Evolutionary conservation across 2,113 vertebrate genomes (phyloP).

Genomic region (Hucho hucho): DNA sequence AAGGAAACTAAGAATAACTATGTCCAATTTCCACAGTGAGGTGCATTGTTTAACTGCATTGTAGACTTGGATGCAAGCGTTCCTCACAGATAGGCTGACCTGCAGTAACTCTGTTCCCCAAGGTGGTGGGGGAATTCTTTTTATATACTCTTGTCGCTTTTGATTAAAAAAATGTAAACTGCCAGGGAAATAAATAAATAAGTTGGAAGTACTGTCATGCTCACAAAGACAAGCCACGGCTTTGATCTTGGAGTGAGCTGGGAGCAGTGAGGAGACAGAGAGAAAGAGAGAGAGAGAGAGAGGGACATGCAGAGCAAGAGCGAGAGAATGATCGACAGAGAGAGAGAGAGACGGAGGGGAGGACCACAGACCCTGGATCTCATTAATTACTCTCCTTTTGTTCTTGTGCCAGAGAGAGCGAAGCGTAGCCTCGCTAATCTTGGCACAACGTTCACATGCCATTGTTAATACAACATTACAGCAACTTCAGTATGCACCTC

Average conservation of each 20-base stretch:
- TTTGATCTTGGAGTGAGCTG: conserved; percentile 58
- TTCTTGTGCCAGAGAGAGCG: conserved; percentile 19
- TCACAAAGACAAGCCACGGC: conserved; percentile 49
- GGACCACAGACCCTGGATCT: conserved; percentile 8
- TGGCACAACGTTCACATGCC: conserved; percentile 1
- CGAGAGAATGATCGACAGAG: neutral
- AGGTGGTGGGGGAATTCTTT: conserved; percentile 24
- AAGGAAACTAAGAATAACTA: conserved; percentile 31
- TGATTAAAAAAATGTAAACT: conserved; percentile 49
- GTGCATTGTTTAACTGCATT: conserved; percentile 38
- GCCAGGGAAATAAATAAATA: conserved; percentile 46
- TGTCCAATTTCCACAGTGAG: conserved; percentile 32
- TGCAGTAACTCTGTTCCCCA: conserved; percentile 3
- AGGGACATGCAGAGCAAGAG: conserved; percentile 14
- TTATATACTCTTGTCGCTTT: conserved; percentile 26
- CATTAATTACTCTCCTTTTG: conserved; percentile 31
- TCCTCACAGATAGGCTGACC: conserved; percentile 38
- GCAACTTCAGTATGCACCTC: conserved; percentile 9
- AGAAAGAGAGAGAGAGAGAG: conserved; percentile 1
- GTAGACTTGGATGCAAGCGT: conserved; percentile 27
- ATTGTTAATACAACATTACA: conserved; percentile 19
- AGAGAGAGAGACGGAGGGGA: neutral
- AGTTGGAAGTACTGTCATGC: conserved; percentile 45
- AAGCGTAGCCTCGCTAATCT: neutral
- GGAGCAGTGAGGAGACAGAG: conserved; percentile 20